Conservation (phyloP, 1,140 invertebrate genomes). For the Pomacea maculata region DNA sequence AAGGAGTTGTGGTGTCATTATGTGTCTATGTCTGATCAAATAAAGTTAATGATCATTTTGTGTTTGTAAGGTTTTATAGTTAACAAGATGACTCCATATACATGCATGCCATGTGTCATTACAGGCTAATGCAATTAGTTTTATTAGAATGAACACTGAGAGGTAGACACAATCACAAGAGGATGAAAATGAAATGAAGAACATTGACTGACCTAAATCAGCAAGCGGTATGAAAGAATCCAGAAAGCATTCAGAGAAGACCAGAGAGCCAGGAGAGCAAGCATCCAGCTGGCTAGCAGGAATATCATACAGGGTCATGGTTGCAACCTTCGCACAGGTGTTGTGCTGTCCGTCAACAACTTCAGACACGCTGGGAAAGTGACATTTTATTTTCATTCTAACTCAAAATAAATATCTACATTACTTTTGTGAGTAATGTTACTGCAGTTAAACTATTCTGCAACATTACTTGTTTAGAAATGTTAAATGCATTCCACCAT, state of each 20-base stretch:
- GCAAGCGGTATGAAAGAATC: conserved; percentile 48
- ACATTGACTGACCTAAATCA: conserved; percentile 12
- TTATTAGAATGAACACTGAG: too few species aligned
- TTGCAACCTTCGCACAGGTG: conserved; percentile 44
- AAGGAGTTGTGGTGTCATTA: too few species aligned
- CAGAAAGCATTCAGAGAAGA: conserved; percentile 55
- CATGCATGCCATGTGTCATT: too few species aligned
- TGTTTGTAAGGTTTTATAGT: too few species aligned
- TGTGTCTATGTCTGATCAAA: too few species aligned
- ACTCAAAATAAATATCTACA: not conserved
- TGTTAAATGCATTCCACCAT: not conserved
- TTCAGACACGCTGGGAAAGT: conserved; percentile 12
- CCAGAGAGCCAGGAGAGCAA: conserved; percentile 44
- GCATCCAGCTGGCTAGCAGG: conserved; percentile 37
- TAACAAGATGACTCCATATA: too few species aligned
- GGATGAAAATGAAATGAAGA: not conserved
- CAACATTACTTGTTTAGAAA: not conserved
- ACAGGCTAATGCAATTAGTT: too few species aligned
- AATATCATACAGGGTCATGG: conserved; percentile 44
- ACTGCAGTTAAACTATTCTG: not conserved
- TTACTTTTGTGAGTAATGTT: not conserved
- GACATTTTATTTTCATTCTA: not conserved
- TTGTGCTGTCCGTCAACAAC: conserved; percentile 41
- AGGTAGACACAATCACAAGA: not conserved
- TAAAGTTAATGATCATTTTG: too few species aligned